A percentile compares a stretch with the other conserved stretches of the same genome.
Evolutionary conservation across 2,113 vertebrate genomes (phyloP).

Genomic region (Elachura formosa): DNA sequence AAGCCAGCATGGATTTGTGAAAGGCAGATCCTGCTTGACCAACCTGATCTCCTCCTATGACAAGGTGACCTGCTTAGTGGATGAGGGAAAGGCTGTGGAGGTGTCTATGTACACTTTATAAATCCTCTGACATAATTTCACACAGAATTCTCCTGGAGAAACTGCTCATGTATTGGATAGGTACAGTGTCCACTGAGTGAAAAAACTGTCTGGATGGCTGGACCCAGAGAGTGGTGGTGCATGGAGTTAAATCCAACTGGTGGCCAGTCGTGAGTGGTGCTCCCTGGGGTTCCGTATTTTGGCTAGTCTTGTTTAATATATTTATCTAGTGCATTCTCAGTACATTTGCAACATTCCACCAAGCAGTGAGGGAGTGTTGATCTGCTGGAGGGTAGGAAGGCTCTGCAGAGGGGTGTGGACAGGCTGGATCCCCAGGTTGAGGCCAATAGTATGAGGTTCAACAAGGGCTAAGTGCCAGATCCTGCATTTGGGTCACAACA

Average conservation of each 20-base stretch:
- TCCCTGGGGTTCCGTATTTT: background rate
- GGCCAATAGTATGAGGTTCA: background rate
- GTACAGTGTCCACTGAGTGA: background rate
- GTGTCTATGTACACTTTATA: background rate
- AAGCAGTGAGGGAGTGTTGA: background rate
- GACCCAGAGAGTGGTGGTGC: background rate
- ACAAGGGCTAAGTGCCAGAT: background rate
- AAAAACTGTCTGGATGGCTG: background rate
- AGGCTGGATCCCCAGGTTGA: rapidly evolving
- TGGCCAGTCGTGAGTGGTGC: background rate
- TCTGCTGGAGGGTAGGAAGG: background rate
- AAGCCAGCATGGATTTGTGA: background rate
- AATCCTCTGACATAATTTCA: background rate
- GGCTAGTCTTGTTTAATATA: background rate
- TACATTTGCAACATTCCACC: background rate
- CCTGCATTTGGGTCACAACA: background rate
- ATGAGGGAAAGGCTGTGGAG: background rate
- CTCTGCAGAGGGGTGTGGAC: background rate
- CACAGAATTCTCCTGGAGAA: background rate
- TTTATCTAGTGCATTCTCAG: background rate
- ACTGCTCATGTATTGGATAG: background rate
- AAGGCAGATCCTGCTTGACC: background rate
- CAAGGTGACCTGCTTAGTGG: background rate
- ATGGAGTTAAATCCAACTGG: background rate
- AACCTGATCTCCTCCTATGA: background rate